A percentile compares a stretch with the other conserved stretches of the same genome.
Conservation (phyloP, 2,888 invertebrate species). For the Caenorhabditis sinica region DNA sequence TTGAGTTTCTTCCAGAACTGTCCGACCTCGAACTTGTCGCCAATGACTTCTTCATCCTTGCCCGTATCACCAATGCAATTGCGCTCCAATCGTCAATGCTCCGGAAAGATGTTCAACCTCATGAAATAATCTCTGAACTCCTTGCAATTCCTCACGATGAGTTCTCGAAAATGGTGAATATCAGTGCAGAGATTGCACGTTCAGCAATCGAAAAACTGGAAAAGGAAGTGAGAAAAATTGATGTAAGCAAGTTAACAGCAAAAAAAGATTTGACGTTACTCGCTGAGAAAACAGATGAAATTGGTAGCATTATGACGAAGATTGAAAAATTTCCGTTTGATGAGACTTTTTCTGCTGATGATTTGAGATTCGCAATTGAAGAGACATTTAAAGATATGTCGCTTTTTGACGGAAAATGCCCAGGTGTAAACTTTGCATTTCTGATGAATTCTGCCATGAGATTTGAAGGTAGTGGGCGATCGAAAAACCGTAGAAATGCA, state of each 20-base stretch:
- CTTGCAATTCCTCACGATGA: neutral
- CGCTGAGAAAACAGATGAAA: too few relatives aligned
- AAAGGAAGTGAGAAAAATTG: neutral
- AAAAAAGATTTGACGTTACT: neutral
- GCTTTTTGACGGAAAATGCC: too few relatives aligned
- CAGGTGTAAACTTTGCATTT: too few relatives aligned
- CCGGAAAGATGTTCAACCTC: neutral
- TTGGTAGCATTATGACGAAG: neutral
- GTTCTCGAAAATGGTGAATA: neutral
- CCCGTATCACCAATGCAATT: conserved; percentile 10
- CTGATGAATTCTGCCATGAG: too few relatives aligned
- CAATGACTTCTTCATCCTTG: neutral
- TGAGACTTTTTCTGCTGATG: neutral
- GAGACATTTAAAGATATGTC: too few relatives aligned
- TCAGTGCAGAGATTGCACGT: neutral
- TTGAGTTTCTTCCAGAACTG: conserved; percentile 21
- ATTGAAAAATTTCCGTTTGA: neutral
- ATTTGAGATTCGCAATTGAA: neutral
- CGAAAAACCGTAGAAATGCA: too few relatives aligned
- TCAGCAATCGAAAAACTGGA: neutral
- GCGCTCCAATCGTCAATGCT: neutral
- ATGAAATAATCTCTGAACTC: neutral
- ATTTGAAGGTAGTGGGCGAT: too few relatives aligned
- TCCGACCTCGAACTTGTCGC: neutral
- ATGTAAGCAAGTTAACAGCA: neutral